These are phyloP conservation scores for Anoplolepis gracilipes DNA, from an alignment of 1,140 invertebrate species.

Conservation along the genomic window DNA sequence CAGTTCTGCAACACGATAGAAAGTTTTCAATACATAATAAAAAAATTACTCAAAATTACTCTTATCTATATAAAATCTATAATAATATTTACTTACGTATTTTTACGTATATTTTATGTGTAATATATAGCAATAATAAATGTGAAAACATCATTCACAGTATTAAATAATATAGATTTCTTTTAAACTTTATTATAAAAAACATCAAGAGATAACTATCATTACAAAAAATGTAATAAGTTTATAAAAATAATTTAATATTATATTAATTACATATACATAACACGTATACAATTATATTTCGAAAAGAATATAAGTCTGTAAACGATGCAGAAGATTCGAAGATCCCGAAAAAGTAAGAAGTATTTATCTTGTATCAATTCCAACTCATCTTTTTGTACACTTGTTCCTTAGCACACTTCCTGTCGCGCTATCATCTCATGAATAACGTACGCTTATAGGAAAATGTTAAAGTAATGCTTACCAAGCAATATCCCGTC, in stretches of 20 bases:
- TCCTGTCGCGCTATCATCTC: conserved; percentile 41
- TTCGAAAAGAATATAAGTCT: background rate
- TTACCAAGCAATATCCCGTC: conserved; percentile 94
- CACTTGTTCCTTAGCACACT: conserved; percentile 32
- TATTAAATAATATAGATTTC: background rate
- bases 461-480: conserved; percentile 63
- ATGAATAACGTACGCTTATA: conserved; percentile 21
- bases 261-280: background rate
- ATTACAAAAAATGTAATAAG: background rate
- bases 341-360: background rate
- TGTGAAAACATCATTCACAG: background rate
- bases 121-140: no score
- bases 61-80: background rate
- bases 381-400: background rate
- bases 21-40: background rate
- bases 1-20: conserved; percentile 90
- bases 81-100: background rate
- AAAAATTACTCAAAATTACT: conserved; percentile 21
- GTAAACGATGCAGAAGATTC: background rate
- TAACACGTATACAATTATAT: background rate
- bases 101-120: no score
- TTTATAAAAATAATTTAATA: background rate
- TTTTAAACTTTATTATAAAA: background rate
- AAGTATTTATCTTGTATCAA: conserved; percentile 30
- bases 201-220: background rate